phyloP scores from a whole-genome alignment of 2,797 vertebrate genomes.

The Acestrorhynchus altus region DNA sequence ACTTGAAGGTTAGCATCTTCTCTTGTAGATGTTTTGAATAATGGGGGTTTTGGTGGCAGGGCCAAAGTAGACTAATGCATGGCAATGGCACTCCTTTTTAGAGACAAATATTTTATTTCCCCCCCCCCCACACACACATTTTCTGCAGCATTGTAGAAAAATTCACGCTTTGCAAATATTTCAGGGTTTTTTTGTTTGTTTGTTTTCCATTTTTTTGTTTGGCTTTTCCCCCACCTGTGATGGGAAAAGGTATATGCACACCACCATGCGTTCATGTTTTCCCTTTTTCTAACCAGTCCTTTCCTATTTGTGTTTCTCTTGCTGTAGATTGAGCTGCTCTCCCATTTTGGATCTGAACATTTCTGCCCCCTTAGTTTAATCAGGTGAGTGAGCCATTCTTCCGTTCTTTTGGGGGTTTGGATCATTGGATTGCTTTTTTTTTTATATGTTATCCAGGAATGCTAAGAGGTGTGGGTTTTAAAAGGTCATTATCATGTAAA shows the following conservation, averaged over 20 bases:
- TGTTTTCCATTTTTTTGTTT: too few species aligned
- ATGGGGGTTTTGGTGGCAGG: conserved; percentile 64
- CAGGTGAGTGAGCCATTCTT: conserved; percentile 79
- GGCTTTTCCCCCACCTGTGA: neutral
- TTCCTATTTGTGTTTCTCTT: conserved; percentile 32
- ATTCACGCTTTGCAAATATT: conserved; percentile 59
- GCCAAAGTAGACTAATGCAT: conserved; percentile 75
- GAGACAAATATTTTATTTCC: conserved; percentile 26
- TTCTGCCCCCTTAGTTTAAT: conserved; percentile 98
- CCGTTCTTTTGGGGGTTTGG: neutral
- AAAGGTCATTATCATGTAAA: neutral
- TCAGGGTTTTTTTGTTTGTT: conserved; percentile 48
- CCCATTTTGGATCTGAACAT: conserved; percentile 97
- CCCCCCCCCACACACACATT: too few species aligned
- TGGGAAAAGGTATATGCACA: neutral
- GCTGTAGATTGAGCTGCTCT: conserved; percentile 92
- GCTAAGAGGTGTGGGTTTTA: neutral
- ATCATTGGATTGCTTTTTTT: neutral
- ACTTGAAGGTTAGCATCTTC: conserved; percentile 98
- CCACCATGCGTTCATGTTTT: neutral
- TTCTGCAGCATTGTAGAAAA: neutral
- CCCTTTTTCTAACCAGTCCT: conserved; percentile 3
- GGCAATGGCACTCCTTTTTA: conserved; percentile 60
- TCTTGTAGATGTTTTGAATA: conserved; percentile 73
- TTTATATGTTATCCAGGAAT: neutral